phyloP scores from a whole-genome alignment of 2,888 invertebrate species.

The Tiliacea citrago region DNA sequence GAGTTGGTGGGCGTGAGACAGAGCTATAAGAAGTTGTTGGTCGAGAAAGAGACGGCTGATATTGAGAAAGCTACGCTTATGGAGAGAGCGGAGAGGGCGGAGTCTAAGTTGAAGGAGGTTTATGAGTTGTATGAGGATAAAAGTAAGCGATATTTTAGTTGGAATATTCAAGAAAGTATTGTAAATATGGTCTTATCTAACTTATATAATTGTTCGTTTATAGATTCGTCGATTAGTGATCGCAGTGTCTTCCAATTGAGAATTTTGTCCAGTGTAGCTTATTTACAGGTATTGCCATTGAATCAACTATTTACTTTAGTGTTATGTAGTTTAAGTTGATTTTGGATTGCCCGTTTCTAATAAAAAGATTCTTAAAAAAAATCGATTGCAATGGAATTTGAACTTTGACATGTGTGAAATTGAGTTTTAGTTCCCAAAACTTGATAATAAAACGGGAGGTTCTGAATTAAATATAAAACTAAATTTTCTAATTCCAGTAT shows the following conservation, averaged over 20 bases:
- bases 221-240: background rate
- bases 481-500: slow-evolving; percentile 79
- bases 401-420: background rate
- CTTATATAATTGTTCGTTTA: too few species aligned
- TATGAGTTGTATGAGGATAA: slow-evolving; percentile 94
- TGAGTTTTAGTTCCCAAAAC: background rate
- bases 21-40: slow-evolving; percentile 81
- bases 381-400: background rate
- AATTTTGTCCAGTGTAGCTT: background rate
- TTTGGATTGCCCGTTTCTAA: background rate
- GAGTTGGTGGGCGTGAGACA: slow-evolving; percentile 83
- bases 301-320: background rate
- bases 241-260: background rate
- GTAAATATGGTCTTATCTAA: too few species aligned
- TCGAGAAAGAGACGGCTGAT: slow-evolving; percentile 86
- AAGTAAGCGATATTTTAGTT: slow-evolving; percentile 82
- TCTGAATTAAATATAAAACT: background rate
- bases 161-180: background rate
- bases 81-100: slow-evolving; percentile 93
- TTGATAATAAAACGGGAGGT: background rate
- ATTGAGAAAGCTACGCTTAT: slow-evolving; percentile 88
- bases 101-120: slow-evolving; percentile 94
- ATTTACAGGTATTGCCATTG: background rate
- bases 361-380: background rate
- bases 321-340: background rate